A percentile compares a stretch with the other conserved stretches of the same genome.
These are phyloP conservation scores for Octopus sinensis DNA, from an alignment of 1,140 invertebrate genomes.

Conservation along the genomic window DNA sequence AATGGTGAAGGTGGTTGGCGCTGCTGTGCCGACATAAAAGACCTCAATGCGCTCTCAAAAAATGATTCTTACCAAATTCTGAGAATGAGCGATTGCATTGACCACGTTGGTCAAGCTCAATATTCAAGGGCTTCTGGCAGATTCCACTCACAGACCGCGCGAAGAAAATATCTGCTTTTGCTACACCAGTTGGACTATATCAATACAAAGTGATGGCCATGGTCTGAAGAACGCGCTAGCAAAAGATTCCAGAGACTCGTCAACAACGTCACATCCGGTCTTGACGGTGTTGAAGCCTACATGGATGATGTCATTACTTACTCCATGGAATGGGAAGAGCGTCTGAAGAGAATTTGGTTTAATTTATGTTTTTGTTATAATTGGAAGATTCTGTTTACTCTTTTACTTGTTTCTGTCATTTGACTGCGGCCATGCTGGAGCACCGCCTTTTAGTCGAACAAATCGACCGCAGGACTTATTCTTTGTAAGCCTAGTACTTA, in stretches of 20 bases:
- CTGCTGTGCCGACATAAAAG: conserved; percentile 23
- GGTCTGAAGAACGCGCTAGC: background rate
- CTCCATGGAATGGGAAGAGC: background rate
- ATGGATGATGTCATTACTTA: background rate
- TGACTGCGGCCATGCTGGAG: too few species aligned
- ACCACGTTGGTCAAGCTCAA: conserved; percentile 20
- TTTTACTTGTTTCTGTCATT: too few species aligned
- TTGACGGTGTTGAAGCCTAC: background rate
- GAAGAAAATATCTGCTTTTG: background rate
- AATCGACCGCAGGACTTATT: too few species aligned
- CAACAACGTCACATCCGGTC: background rate
- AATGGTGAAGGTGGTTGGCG: conserved; percentile 3
- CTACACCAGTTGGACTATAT: background rate
- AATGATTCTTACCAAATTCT: conserved; percentile 23
- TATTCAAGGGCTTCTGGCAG: background rate
- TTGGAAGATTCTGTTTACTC: too few species aligned
- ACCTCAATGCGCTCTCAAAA: conserved; percentile 28
- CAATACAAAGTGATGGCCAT: background rate
- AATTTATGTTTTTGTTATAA: too few species aligned
- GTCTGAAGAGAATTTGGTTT: background rate
- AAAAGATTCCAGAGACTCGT: background rate
- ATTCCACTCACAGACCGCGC: background rate
- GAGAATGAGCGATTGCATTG: conserved; percentile 28
- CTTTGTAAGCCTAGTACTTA: too few species aligned
- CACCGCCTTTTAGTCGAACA: too few species aligned